Evolutionary conservation across 1,140 invertebrate genomes (phyloP).

Genomic region (Phymorhynchus buccinoides): DNA sequence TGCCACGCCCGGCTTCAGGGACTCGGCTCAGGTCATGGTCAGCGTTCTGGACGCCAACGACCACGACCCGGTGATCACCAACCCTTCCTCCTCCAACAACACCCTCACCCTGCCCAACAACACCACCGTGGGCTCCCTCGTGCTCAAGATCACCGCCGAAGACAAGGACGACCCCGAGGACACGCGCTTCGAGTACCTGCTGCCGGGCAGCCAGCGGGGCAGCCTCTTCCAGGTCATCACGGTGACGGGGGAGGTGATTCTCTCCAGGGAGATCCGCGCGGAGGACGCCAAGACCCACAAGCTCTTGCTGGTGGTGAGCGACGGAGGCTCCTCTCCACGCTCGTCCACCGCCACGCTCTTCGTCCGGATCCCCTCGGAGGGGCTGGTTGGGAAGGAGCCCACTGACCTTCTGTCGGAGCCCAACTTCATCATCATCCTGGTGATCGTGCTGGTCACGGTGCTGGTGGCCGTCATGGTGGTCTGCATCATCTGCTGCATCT

Average conservation of each 20-base stretch:
- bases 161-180: constrained; percentile 60
- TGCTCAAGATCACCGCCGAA: constrained; percentile 52
- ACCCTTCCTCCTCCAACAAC: constrained; percentile 57
- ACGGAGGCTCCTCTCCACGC: neutral
- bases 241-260: constrained; percentile 87
- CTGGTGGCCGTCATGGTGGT: constrained; percentile 38
- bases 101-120: constrained; percentile 54
- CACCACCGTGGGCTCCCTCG: constrained; percentile 48
- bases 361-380: constrained; percentile 29
- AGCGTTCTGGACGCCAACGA: constrained; percentile 86
- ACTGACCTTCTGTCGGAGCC: constrained; percentile 20
- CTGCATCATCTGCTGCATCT: constrained; percentile 38
- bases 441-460: constrained; percentile 40
- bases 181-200: constrained; percentile 53
- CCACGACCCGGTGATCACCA: constrained; percentile 82
- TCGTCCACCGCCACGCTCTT: constrained; percentile 21
- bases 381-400: constrained; percentile 21
- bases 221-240: constrained; percentile 89
- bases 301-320: constrained; percentile 31
- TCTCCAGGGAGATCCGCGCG: constrained; percentile 77
- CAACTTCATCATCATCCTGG: constrained; percentile 45
- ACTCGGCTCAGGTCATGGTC: constrained; percentile 75
- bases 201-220: constrained; percentile 74
- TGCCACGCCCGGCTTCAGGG: constrained; percentile 76
- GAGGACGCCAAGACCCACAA: constrained; percentile 36